Evolutionary conservation across 2,113 vertebrate genomes (phyloP), one percentile per base, ranked within the genome.

Genomic region (Ameiurus melas): DNA sequence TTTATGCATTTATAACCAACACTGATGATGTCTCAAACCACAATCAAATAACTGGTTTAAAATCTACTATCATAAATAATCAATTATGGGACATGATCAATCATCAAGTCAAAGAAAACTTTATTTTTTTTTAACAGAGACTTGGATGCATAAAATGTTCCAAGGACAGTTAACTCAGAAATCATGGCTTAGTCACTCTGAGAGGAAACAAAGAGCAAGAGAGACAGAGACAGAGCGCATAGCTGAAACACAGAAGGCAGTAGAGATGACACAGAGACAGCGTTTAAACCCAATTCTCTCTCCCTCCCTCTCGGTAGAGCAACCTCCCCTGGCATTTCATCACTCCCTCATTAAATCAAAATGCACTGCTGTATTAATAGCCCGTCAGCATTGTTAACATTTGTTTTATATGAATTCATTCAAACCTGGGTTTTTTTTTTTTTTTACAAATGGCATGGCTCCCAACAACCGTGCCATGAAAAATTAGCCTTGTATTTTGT

Each of bases 371-470:
- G 93, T 95, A 95, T 95, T 94, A 94, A 95, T 95, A 92, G 90
- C 91, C 92, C 91, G 93, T 93, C 94, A 90, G 86, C 60, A 87
- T 85, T 87, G 92, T 94, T 93, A 93, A 94, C 93, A 94, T 95
- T 95, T 94, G 92, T 95, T 94, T 93, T 92, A 93, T 90, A 92
- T 93, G 94, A 93, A 93, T 94, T 94, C 93, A 93, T 94, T 90
- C 83, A 89, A 91, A 91, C 91, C 88, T 91, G 88, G 86, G 91
- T 84, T 84, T 94, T 94, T 93, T 94, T 91, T 90, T 84, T 84
- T 94, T 94, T 93, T 94, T 91, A 95, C 93, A 95, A 94, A 95
- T 92, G 92, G 91, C 92, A 90, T 47, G 78, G 86, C 89, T 92
- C 86, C 33, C 85, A 85, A 91, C 92, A 92, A 91, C 89, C 89